Evolutionary conservation across 92 coral and sea anemone species (phyloP).

Genomic region (Actinernus sp.): DNA sequence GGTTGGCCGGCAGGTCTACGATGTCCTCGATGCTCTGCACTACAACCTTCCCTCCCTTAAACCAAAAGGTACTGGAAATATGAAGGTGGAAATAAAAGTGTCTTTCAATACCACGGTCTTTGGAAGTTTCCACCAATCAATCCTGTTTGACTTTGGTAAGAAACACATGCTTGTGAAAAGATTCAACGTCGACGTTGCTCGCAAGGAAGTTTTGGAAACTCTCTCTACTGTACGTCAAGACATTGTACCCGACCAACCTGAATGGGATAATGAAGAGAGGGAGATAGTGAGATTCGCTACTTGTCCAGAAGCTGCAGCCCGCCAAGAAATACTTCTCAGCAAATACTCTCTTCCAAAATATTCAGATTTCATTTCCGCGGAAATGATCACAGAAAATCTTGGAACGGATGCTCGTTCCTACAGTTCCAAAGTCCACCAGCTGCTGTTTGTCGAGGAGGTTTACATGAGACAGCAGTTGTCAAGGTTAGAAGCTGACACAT

Average conservation of each 20-base stretch:
- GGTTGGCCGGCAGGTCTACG: no score
- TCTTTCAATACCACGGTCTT: slow-evolving; percentile 35
- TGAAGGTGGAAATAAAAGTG: slow-evolving; percentile 34
- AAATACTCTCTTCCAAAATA: slow-evolving; percentile 61
- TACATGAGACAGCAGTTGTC: slow-evolving; percentile 73
- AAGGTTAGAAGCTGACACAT: no score
- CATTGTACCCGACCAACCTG: no score
- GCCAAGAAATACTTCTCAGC: no score
- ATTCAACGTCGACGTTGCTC: slow-evolving; percentile 64
- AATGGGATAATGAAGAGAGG: slow-evolving; percentile 22
- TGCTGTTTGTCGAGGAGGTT: slow-evolving; percentile 76
- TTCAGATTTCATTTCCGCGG: slow-evolving; percentile 11
- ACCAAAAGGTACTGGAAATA: no score
- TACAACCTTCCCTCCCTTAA: no score
- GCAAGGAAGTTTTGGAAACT: not conserved
- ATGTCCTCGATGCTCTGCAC: no score
- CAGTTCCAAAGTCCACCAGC: slow-evolving; percentile 57
- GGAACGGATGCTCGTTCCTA: slow-evolving; percentile 21
- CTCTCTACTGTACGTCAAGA: slow-evolving; percentile 3
- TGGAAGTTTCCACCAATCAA: slow-evolving; percentile 75
- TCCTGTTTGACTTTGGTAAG: slow-evolving; percentile 77
- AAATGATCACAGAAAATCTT: slow-evolving; percentile 20
- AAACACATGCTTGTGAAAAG: slow-evolving; percentile 55
- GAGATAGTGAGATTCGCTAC: slow-evolving; percentile 24
- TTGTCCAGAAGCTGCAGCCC: no score